Evolutionary conservation across 1,140 invertebrate genomes (phyloP).

Genomic region (Andrena cerasifolii): DNA sequence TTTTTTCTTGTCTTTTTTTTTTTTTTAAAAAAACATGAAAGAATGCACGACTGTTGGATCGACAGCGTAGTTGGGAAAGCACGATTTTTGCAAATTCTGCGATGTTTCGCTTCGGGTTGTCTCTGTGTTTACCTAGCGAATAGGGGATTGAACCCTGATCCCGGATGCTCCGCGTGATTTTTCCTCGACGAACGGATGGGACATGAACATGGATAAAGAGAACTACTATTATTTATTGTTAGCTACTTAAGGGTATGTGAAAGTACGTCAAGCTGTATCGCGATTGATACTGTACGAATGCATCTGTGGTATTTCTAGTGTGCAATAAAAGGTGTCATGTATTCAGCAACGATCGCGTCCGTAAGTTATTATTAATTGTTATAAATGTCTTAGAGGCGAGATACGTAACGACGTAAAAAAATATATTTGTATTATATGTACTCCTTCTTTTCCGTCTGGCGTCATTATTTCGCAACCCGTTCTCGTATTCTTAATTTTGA

Average conservation of each 20-base stretch:
- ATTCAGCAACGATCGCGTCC: constrained; percentile 42
- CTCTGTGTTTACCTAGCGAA: background rate
- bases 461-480: constrained; percentile 18
- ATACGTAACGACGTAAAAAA: constrained; percentile 39
- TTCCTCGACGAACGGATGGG: background rate
- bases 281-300: constrained; percentile 49
- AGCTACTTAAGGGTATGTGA: constrained; percentile 35
- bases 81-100: background rate
- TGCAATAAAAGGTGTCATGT: constrained; percentile 51
- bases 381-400: constrained; percentile 39
- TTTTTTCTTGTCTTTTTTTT: too few relatives aligned
- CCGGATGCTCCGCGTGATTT: background rate
- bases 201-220: constrained; percentile 9
- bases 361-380: constrained; percentile 52
- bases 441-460: constrained; percentile 21
- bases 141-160: background rate
- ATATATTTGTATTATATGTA: constrained; percentile 63
- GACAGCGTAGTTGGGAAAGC: background rate
- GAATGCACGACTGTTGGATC: background rate
- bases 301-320: constrained; percentile 43
- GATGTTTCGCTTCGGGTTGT: background rate
- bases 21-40: too few relatives aligned
- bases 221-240: constrained; percentile 51
- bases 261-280: constrained; percentile 35
- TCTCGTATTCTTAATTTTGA: too few relatives aligned